Percentiles rank a stretch among this genome's conserved stretches.
Conservation (phyloP, 2,113 vertebrate genomes). For the Pipra filicauda region DNA sequence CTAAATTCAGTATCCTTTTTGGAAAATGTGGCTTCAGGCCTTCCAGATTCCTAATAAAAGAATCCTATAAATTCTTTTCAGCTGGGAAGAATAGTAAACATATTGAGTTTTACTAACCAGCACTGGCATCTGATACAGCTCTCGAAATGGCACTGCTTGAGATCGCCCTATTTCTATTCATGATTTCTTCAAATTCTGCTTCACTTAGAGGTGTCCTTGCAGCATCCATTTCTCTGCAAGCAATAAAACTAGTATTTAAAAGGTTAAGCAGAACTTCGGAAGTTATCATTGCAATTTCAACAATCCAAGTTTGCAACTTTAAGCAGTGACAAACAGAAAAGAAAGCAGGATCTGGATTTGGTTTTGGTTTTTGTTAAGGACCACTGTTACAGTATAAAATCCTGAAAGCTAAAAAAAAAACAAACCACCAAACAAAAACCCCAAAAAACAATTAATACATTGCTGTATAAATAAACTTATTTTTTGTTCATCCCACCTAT, state of each 20-base stretch:
- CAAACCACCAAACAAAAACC: neutral
- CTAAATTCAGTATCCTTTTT: neutral
- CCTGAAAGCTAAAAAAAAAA: slow-evolving; percentile 41
- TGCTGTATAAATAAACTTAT: neutral
- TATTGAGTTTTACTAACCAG: slow-evolving; percentile 80
- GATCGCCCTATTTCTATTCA: slow-evolving; percentile 98
- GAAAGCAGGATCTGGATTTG: slow-evolving; percentile 60
- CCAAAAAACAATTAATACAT: neutral
- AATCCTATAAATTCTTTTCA: neutral
- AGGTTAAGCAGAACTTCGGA: neutral
- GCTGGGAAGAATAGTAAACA: neutral
- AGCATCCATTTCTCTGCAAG: slow-evolving; percentile 92
- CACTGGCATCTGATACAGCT: slow-evolving; percentile 97
- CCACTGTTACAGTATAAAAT: slow-evolving; percentile 48
- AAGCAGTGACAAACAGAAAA: slow-evolving; percentile 69
- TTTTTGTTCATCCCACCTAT: slow-evolving; percentile 7
- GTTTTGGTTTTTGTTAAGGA: slow-evolving; percentile 38
- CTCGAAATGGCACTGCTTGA: slow-evolving; percentile 98
- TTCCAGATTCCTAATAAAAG: neutral
- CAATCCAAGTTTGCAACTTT: slow-evolving; percentile 54
- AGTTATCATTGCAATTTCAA: slow-evolving; percentile 36
- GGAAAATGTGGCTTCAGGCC: neutral
- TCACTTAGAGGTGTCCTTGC: slow-evolving; percentile 93
- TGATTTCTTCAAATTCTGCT: slow-evolving; percentile 99
- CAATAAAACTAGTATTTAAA: slow-evolving; percentile 62